Conservation (phyloP, 2,888 invertebrate genomes). For the Argyra leucocephala region DNA sequence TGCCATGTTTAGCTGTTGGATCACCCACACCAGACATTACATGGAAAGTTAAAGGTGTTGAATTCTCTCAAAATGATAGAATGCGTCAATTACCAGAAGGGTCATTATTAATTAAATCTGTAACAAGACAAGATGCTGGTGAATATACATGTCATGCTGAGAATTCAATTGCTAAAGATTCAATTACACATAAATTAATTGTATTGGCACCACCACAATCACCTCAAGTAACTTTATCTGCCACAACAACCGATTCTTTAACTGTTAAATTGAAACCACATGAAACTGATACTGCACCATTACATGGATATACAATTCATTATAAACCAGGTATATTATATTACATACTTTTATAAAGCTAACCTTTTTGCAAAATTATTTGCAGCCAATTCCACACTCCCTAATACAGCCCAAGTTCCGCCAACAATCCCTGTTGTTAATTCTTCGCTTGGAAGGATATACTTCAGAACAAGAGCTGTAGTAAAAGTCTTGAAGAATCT, state of each 20-base stretch:
- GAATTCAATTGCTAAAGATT: conserved; percentile 85
- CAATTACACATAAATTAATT: conserved; percentile 78
- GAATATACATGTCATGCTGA: conserved; percentile 90
- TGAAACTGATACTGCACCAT: conserved; percentile 72
- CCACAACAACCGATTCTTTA: conserved; percentile 65
- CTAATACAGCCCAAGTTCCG: too few relatives aligned
- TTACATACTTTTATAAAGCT: too few relatives aligned
- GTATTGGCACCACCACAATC: conserved; percentile 70
- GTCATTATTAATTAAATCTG: conserved; percentile 79
- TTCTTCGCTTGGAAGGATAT: too few relatives aligned
- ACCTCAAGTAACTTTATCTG: conserved; percentile 61
- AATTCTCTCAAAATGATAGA: conserved; percentile 69
- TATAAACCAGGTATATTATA: conserved; percentile 64
- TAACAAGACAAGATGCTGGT: conserved; percentile 81
- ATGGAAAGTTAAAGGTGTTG: conserved; percentile 79
- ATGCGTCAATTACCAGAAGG: conserved; percentile 81
- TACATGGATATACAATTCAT: conserved; percentile 83
- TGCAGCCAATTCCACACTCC: too few relatives aligned
- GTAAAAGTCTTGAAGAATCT: too few relatives aligned
- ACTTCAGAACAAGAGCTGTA: too few relatives aligned
- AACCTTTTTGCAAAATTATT: too few relatives aligned
- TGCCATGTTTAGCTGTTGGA: conserved; percentile 87
- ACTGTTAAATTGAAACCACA: conserved; percentile 64
- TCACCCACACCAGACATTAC: conserved; percentile 80
- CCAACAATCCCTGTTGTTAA: too few relatives aligned